Base-by-base conservation (phyloP, 2,888 invertebrate genomes). In the Vannuccia rotundouncinata region DNA sequence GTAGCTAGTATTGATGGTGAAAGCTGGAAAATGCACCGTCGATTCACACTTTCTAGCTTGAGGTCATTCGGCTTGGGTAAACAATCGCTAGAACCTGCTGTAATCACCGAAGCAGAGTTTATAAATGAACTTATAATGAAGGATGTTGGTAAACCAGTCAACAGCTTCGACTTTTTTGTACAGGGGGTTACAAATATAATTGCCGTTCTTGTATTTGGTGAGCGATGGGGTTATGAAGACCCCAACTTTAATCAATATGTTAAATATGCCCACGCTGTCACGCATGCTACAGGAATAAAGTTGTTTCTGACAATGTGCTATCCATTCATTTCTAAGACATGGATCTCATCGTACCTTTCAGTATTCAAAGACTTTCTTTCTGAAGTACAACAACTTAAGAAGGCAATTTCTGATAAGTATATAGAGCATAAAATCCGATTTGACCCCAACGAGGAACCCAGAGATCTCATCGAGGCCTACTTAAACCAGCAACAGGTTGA, bases 221-320 rank as follows among this genome's bases (percentile, higher is more conserved):
- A 66, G 25, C 66, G 66, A 66, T 66, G 66, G 66, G 66, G 22
- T n/a, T 66, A 66, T 66, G 66, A 66, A 22, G 66, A 66, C 66
- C 13, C 2, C 2, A 5, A 66, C 13, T 66, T 66, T 66, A 22
- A 22, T 5, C 22, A 66, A 5, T 66, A 66, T 66, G 66, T 66
- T 22, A 66, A 27, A 22, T 27, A 66, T 22, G 66, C 66, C 25
- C 66, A 66, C 2, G 66, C 66, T 13, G 5, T 66, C 2, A 66
- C 66, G 5, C 66, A 66, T 22, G 66, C 66, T 22, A 66, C 22
- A 22, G 66, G 66, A n/a, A 66, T 66, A 5, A 2, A 5, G 10
- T 17, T 27, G 2, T 66, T 66, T 66, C 25, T 66, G 10, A 17
- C 66, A n/a, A 66, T 66, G 5, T 66, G 13, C 22, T 66, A n/a